Evolutionary conservation across 2,797 vertebrate genomes (phyloP), one percentile per base, ranked within the genome.

Genomic region (Peromyscus nudipes): DNA sequence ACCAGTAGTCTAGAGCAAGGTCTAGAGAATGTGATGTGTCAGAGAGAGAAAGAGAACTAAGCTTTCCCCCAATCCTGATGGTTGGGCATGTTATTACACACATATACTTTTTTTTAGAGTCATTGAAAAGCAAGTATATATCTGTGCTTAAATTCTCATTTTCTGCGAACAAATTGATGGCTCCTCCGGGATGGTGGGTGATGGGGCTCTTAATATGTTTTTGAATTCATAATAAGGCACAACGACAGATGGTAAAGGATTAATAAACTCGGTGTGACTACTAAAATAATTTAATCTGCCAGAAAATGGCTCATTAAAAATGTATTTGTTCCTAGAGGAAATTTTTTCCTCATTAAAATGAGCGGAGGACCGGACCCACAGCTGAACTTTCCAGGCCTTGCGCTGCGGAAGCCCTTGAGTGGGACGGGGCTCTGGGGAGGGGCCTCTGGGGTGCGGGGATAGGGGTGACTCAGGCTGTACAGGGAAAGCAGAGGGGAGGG

Each of bases 251-350:
- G 98, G 98, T 71, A 95, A 97, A 96, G 94, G 96, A 97, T 97
- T 97, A 97, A 97, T 98, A 97, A 92, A 96, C 95, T 97, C 95
- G 52, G 88, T 92, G 81, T 96, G 96, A 98, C 96, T 96, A 95
- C 92, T 92, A 87, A 97, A 96, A 97, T 98, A 96, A 97, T 96
- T 86, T 97, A 96, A 97, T 97, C 90, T 97, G 96, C 97, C 97
- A 98, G 96, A 96, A 98, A 97, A 96, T 95, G 95, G 95, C 92
- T 98, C 96, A 97, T 98, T 98, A 97, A 97, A 98, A 97, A 97
- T 95, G 40, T 91, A 95, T 95, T 96, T 97, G 91, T 97, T 97
- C 98, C 96, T 98, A 91, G 92, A 97, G 96, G 93, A 95, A 87
- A 75, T 83, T 85, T 96, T 93, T 96, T 96, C 85, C 76, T 97